Base-by-base conservation (phyloP, 2,888 invertebrate genomes). In the Julus scandinavius region DNA sequence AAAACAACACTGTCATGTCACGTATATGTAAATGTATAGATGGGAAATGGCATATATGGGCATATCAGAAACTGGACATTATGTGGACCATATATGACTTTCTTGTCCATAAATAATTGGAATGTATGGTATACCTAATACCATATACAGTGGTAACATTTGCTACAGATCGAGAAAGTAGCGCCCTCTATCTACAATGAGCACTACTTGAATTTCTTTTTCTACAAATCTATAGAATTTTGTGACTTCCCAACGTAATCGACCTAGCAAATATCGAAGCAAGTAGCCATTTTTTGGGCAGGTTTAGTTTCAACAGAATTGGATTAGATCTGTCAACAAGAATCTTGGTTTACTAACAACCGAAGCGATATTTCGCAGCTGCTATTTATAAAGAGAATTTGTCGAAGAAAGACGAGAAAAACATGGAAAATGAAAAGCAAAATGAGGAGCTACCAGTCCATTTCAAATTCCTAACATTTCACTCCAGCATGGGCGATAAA, bases 331-430 rank as follows among this genome's bases (percentile, higher is more conserved):
- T 85, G 85, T 85, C 85, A 49, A 85, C 85, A 13, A 85, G 50
- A 45, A 85, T 45, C 85, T 85, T 85, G 50, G 85, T 85, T 85
- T 85, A 85, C 85, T 85, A 85, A 85, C 85, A 85, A 85, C 85
- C 45, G 50, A 29, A 45, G 45, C n/a, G 85, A 45, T 85, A 85
- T 85, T 85, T 45, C 85, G 85, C 85, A 85, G 85, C 85, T 85
- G 85, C 50, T 85, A 85, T 85, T 85, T 85, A 85, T 45, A 85
- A 50, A 85, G 72, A 80, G 80, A 80, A 80, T 80, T 80, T 80
- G 80, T 80, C 80, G 80, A 80, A 38, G 80, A 80, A 80, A 80
- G 80, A 80, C 80, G 38, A 80, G 80, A 80, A 80, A 80, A 80
- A 80, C 80, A 80, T 80, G 80, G 80, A 80, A 80, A 80, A 80